These are phyloP conservation scores for Tyto alba DNA, from an alignment of 2,113 vertebrate genomes.

Conservation along the genomic window DNA sequence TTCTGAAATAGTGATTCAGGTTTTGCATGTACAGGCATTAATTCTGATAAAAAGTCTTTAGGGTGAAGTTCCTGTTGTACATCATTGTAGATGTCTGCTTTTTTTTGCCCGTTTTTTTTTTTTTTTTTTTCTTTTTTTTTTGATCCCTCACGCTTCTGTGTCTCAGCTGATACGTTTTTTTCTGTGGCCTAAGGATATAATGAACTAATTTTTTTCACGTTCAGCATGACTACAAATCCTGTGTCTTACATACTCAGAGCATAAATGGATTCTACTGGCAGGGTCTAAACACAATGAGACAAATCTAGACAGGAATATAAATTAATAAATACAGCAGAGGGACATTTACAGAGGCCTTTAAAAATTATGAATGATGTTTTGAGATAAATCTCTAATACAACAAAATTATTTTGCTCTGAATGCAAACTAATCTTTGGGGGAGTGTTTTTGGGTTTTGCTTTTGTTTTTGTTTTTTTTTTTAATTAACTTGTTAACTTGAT, in stretches of 20 bases:
- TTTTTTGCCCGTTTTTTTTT: background rate
- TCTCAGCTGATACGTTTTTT: background rate
- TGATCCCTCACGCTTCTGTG: background rate
- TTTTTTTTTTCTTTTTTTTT: background rate
- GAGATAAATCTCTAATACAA: background rate
- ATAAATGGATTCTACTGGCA: background rate
- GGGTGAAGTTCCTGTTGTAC: background rate
- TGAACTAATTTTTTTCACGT: background rate
- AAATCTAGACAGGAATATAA: background rate
- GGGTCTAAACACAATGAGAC: background rate
- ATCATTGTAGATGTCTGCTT: background rate
- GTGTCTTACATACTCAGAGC: background rate
- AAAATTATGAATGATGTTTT: background rate
- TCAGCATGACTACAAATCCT: background rate
- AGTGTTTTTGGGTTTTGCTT: background rate
- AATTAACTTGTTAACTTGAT: background rate
- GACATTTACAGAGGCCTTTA: background rate
- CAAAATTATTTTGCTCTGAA: background rate
- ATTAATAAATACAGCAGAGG: background rate
- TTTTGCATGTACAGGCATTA: accelerated
- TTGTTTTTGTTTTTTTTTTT: too few relatives aligned
- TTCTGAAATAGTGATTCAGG: background rate
- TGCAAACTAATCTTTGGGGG: background rate
- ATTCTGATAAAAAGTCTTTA: background rate
- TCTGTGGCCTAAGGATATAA: background rate